A percentile compares a stretch with the other conserved stretches of the same genome.
Conservation (phyloP, 2,797 vertebrate species). For the Gymnopithys bicolor region DNA sequence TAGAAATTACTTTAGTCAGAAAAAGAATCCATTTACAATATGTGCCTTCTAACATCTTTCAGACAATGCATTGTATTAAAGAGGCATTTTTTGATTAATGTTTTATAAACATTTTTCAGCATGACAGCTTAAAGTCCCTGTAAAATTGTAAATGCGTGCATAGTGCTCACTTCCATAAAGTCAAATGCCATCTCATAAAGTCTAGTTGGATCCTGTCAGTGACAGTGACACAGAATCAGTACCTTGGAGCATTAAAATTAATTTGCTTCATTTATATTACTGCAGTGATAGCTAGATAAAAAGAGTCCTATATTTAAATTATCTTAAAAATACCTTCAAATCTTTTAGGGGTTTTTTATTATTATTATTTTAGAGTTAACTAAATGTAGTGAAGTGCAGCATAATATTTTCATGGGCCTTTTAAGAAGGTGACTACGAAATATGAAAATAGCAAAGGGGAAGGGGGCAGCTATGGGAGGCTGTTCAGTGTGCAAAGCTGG, state of each 20-base stretch:
- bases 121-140: conserved; percentile 90
- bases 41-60: conserved; percentile 94
- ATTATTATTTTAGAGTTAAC: conserved; percentile 63
- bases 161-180: conserved; percentile 88
- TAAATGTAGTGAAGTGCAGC: conserved; percentile 44
- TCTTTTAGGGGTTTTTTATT: conserved; percentile 57
- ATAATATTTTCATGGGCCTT: conserved; percentile 36
- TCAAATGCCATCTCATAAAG: conserved; percentile 88
- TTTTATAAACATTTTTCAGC: conserved; percentile 96
- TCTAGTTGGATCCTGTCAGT: conserved; percentile 82
- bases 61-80: conserved; percentile 99
- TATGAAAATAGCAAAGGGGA: neutral
- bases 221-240: conserved; percentile 88
- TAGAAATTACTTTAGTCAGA: conserved; percentile 94
- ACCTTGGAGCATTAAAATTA: conserved; percentile 95
- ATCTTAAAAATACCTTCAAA: conserved; percentile 74
- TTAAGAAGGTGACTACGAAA: neutral
- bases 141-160: conserved; percentile 84
- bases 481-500: neutral
- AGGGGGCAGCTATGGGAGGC: neutral
- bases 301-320: conserved; percentile 85
- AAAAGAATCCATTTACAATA: conserved; percentile 98
- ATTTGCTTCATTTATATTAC: conserved; percentile 88
- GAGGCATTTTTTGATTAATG: conserved; percentile 99
- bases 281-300: conserved; percentile 84